Percentiles rank a stretch among this genome's conserved stretches.
Conservation (phyloP, 2,888 invertebrate species). For the Tanypteryx hageni region DNA sequence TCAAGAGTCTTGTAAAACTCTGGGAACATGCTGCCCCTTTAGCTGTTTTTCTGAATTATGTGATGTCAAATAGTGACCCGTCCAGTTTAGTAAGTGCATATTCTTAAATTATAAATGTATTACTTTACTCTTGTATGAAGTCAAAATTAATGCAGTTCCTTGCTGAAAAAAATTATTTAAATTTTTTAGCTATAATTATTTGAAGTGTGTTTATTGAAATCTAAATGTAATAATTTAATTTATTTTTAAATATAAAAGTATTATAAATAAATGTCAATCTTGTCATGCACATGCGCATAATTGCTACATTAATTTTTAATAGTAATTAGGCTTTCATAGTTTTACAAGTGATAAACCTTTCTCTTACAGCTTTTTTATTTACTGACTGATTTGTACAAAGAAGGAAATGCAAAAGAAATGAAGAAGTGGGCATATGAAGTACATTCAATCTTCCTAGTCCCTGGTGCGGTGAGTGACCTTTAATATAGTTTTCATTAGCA, state of each 20-base stretch:
- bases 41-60: constrained; percentile 96
- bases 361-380: constrained; percentile 86
- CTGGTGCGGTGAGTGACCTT: constrained; percentile 84
- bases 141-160: constrained; percentile 64
- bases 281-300: too few species aligned
- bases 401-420: constrained; percentile 92
- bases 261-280: too few species aligned
- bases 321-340: too few species aligned
- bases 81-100: constrained; percentile 80
- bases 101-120: too few species aligned
- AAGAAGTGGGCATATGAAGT: constrained; percentile 99
- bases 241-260: too few species aligned
- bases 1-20: constrained; percentile 88
- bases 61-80: constrained; percentile 90
- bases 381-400: constrained; percentile 93
- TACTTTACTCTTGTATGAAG: constrained; percentile 1
- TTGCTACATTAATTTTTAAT: too few species aligned
- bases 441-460: constrained; percentile 96
- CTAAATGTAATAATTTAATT: too few species aligned
- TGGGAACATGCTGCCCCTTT: constrained; percentile 93
- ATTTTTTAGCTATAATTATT: too few species aligned
- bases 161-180: constrained; percentile 74
- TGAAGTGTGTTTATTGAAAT: too few species aligned
- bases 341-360: constrained; percentile 37
- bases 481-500: not conserved